Base-by-base conservation (phyloP, 2,113 vertebrate genomes). In the Otocyon megalotis region DNA sequence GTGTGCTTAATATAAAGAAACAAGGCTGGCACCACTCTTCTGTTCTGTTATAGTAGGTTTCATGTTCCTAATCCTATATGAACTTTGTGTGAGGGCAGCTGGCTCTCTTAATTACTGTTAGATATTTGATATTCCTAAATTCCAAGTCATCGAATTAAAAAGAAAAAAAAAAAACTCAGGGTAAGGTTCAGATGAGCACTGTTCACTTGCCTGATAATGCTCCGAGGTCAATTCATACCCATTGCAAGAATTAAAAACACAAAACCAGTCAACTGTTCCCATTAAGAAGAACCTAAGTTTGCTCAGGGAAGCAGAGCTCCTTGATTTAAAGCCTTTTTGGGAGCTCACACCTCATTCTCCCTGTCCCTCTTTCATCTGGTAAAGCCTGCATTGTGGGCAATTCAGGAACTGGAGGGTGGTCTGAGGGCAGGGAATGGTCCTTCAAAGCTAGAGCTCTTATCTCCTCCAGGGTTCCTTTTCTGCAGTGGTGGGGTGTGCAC, bases 61-160 rank as follows among this genome's bases (percentile, higher is more conserved):
- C 43, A 56, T 71, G 71, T 74, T 53, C 35, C 91, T 53, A 32
- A 30, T 2, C 50, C 58, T 15, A 0, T 1, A 1, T 0, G 60
- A 76, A 53, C 54, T 53, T 54, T 10, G 24, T 13, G 50, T 5
- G 65, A 56, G 14, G 69, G 77, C 93, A 90, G 89, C 62, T 87
- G 69, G 22, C 60, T 91, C 88, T 81, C 62, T 76, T 83, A 69
- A 79, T 50, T 76, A 83, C 54, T 72, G 28, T 43, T 67, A 79
- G 72, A 72, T 28, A 84, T n/a, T 20, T 35, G 67, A 54, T 56
- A 63, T 50, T 69, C 81, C 56, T 77, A 56, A 65, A 91, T 88
- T 87, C 83, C 74, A 87, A 58, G n/a, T n/a, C 90, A 82, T 1
- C 76, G 35, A 87, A 56, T 82, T 77, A 67, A 65, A 93, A 88